Conservation (phyloP, 1,140 invertebrate genomes). For the Tribolium castaneum region DNA sequence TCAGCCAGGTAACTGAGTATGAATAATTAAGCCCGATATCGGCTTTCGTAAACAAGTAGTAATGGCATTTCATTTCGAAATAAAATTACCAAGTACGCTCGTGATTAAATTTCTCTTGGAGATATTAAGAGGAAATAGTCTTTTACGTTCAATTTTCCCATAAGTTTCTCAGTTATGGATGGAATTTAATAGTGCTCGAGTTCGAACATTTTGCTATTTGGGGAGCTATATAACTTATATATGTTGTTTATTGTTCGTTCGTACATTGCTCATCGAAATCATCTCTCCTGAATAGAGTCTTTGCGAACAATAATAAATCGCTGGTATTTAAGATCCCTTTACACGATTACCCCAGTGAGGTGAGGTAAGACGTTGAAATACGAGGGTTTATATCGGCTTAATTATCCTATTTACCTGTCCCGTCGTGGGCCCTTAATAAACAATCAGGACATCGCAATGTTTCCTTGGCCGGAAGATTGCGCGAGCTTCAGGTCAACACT, state of each 20-base stretch:
- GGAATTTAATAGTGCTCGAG: conserved; percentile 19
- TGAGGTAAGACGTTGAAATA: conserved; percentile 32
- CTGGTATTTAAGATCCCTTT: conserved; percentile 18
- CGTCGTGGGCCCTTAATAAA: conserved; percentile 29
- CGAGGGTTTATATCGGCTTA: conserved; percentile 34
- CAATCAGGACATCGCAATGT: conserved; percentile 34
- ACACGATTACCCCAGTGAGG: conserved; percentile 19
- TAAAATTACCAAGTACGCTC: neutral
- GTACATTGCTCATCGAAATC: neutral
- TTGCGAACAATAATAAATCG: conserved; percentile 8
- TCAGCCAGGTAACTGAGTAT: conserved; percentile 63
- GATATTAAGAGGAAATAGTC: neutral
- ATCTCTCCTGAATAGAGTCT: neutral
- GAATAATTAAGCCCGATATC: neutral
- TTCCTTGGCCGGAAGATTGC: conserved; percentile 32
- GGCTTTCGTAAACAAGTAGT: neutral
- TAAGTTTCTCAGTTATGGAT: conserved; percentile 31
- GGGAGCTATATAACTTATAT: neutral
- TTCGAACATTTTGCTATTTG: conserved; percentile 20
- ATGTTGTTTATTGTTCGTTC: conserved; percentile 2
- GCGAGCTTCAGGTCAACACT: conserved; percentile 21
- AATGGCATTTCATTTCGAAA: neutral
- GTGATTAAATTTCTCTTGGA: neutral
- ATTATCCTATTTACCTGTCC: conserved; percentile 35
- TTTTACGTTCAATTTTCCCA: conserved; percentile 18